Conservation (phyloP, 2,797 vertebrate genomes). For the Acomys russatus region DNA sequence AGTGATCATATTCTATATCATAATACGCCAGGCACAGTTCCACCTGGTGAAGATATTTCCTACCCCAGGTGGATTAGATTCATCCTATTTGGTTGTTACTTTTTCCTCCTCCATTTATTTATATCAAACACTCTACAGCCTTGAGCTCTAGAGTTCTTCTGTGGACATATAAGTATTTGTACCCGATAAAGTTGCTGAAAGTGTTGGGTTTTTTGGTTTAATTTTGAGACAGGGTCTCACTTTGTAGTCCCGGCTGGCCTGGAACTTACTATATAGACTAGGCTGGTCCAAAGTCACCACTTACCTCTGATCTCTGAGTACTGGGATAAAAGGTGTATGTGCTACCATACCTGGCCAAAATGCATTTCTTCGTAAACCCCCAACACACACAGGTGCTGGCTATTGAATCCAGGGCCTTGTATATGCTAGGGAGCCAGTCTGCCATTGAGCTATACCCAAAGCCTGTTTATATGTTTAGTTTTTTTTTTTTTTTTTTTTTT, state of each 20-base stretch:
- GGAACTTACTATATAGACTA: background rate
- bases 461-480: background rate
- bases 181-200: conserved; percentile 32
- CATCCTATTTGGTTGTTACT: conserved; percentile 17
- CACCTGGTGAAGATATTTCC: background rate
- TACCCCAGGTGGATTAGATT: background rate
- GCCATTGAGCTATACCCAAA: background rate
- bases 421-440: background rate
- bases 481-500: background rate
- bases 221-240: background rate
- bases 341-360: background rate
- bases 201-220: background rate
- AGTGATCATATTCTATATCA: too few relatives aligned
- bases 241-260: background rate
- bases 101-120: conserved; percentile 22
- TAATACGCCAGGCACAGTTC: background rate
- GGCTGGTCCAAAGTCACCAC: background rate
- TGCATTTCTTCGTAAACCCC: background rate
- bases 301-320: too few relatives aligned
- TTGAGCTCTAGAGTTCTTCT: conserved; percentile 31
- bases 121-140: background rate
- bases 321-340: background rate
- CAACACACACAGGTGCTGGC: background rate
- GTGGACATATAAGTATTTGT: background rate
- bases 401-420: background rate